Evolutionary conservation across 2,113 vertebrate genomes (phyloP).

Genomic region (Rynchops niger): DNA sequence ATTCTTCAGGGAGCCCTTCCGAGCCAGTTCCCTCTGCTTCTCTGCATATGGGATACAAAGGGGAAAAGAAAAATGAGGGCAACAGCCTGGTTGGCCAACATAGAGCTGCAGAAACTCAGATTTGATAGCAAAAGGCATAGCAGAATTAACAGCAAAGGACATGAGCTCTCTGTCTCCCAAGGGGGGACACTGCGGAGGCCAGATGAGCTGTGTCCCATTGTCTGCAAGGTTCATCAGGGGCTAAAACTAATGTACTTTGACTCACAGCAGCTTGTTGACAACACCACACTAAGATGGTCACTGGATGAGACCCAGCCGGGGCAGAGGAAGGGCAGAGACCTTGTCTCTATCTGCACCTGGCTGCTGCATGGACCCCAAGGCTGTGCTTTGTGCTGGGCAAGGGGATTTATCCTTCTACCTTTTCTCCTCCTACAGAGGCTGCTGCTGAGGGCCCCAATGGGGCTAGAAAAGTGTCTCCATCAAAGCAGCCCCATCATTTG

Average conservation of each 20-base stretch:
- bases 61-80: constrained; percentile 33
- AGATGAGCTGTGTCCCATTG: background rate
- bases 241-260: background rate
- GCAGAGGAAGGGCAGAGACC: background rate
- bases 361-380: background rate
- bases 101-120: background rate
- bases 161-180: background rate
- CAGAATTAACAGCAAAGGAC: background rate
- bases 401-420: background rate
- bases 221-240: background rate
- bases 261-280: background rate
- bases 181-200: background rate
- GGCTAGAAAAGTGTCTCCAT: background rate
- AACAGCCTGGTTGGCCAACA: background rate
- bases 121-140: background rate
- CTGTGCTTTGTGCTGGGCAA: background rate
- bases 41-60: constrained; percentile 79
- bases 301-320: background rate
- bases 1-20: constrained; percentile 95
- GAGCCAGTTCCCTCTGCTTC: constrained; percentile 95
- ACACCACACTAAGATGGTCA: background rate
- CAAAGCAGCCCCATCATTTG: background rate
- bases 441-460: background rate
- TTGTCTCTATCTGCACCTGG: background rate
- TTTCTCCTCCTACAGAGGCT: background rate